Evolutionary conservation across 2,888 invertebrate species (phyloP), one percentile per base, ranked within the genome.

Genomic region (Hylaea fasciaria): DNA sequence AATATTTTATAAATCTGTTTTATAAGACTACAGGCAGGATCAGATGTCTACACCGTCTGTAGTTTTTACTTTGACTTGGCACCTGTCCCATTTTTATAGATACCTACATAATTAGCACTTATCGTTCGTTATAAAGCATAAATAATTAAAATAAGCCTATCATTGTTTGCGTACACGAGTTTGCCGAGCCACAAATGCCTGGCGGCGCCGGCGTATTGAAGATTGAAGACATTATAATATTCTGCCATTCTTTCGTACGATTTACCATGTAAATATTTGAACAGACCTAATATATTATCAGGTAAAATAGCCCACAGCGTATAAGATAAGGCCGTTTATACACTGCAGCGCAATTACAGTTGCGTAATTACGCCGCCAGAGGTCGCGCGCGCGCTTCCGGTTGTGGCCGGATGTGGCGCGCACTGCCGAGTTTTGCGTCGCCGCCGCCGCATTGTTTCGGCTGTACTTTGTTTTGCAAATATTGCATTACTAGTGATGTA

Each of bases 351-450:
- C 70, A 75, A 78, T 77, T 77, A 77, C 74, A 73, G 73, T 70
- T 75, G 74, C 77, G 76, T 76, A 76, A 77, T 76, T 72, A 70
- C 75, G 62, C 57, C 68, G 64, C 64, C 62, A 71, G 79, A 74
- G 76, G 78, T 71, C 76, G 74, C 71, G 62, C 68, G 69, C 70
- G 72, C 73, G 68, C 77, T 71, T 79, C 78, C 82, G 81, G 57
- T 64, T 69, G 65, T 69, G 68, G 68, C 72, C 77, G 82, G 80
- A 81, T 69, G 68, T 71, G 70, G 71, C 73, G 74, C 77, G 69
- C 73, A 70, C 71, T 63, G 64, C 56, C 49, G 53, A 28, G 48
- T 60, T 54, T 53, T 43, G 17, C 53, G 41, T 12, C 56, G 51
- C 43, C 55, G 51, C 47, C 55, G 52, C 51, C 53, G 52, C 65